Conservation (phyloP, 2,113 vertebrate genomes). For the Corythoichthys intestinalis region DNA sequence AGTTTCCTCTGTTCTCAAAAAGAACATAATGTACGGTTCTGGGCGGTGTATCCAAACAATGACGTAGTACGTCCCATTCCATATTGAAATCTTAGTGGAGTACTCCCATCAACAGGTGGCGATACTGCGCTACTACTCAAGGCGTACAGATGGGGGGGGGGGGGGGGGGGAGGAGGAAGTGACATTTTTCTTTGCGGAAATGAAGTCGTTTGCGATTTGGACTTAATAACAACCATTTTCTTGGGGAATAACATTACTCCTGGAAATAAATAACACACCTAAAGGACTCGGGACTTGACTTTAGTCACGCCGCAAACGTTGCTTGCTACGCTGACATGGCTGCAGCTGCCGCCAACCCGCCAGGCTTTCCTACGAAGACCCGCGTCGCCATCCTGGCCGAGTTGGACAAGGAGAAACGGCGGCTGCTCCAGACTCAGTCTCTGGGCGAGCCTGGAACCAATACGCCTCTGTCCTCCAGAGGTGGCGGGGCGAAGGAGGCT, state of each 20-base stretch:
- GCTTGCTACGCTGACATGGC: slow-evolving; percentile 25
- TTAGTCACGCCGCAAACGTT: background rate
- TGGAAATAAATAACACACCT: too few species aligned
- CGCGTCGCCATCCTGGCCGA: slow-evolving; percentile 94
- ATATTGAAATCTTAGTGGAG: background rate
- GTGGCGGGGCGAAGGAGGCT: slow-evolving; percentile 83
- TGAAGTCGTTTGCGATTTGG: background rate
- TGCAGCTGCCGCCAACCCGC: slow-evolving; percentile 24
- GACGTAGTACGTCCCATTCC: too few species aligned
- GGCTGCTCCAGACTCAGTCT: slow-evolving; percentile 90
- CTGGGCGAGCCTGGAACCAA: slow-evolving; percentile 90
- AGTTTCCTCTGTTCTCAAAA: too few species aligned
- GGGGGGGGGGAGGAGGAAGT: too few species aligned
- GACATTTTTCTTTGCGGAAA: background rate
- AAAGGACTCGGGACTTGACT: too few species aligned
- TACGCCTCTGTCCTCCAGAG: slow-evolving; percentile 81
- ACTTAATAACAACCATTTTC: too few species aligned
- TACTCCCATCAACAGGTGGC: background rate
- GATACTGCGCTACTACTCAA: background rate
- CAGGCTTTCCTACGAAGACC: slow-evolving; percentile 91
- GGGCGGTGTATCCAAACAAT: too few species aligned
- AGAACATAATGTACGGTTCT: too few species aligned
- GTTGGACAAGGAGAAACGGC: slow-evolving; percentile 93
- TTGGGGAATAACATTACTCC: too few species aligned
- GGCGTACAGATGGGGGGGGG: background rate